These are phyloP conservation scores for Catharus bicknelli DNA, from an alignment of 2,113 vertebrate species.

Conservation along the genomic window DNA sequence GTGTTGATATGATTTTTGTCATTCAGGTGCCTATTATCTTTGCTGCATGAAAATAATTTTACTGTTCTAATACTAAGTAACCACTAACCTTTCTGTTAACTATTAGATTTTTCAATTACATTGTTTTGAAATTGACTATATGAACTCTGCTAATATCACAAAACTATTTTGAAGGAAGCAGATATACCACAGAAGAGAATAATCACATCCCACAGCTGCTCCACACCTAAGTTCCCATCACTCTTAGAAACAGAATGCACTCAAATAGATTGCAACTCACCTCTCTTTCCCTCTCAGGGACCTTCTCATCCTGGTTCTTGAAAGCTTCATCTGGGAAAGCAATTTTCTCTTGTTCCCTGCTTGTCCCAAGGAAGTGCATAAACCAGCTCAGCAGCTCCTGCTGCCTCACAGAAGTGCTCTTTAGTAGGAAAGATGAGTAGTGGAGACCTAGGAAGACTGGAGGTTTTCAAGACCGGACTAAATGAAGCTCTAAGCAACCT, in stretches of 20 bases:
- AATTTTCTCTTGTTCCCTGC: background rate
- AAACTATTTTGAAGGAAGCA: background rate
- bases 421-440: background rate
- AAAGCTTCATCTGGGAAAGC: background rate
- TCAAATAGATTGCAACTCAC: background rate
- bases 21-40: background rate
- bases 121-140: background rate
- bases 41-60: background rate
- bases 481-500: background rate
- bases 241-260: background rate
- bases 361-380: background rate
- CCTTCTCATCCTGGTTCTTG: background rate
- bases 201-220: background rate
- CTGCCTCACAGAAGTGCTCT: background rate
- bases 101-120: background rate
- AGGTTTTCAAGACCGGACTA: background rate
- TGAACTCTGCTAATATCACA: background rate
- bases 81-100: background rate
- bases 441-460: rapidly evolving
- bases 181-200: background rate
- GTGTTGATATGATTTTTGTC: background rate
- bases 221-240: background rate
- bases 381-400: background rate
- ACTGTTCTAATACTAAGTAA: background rate
- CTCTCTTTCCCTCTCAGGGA: background rate